These are phyloP conservation scores for Lagria hirta DNA, from an alignment of 2,888 invertebrate species.

Conservation along the genomic window DNA sequence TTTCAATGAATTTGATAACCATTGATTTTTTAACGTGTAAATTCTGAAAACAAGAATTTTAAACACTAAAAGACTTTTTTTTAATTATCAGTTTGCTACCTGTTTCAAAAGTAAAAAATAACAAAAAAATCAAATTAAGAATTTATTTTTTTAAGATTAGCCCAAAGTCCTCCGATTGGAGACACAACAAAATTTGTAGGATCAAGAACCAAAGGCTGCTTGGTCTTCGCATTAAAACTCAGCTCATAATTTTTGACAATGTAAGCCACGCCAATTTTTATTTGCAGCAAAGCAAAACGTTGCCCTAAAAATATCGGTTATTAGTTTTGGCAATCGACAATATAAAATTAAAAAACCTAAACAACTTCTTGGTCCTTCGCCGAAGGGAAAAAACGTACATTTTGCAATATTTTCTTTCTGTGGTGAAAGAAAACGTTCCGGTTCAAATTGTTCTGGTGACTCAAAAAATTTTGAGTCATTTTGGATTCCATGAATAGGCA, in stretches of 20 bases:
- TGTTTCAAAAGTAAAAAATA: too few species aligned
- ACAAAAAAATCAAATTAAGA: too few species aligned
- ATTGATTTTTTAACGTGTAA: too few species aligned
- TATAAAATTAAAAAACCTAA: too few species aligned
- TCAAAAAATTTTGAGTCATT: constrained; percentile 48
- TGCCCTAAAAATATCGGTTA: constrained; percentile 27
- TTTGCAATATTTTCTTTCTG: constrained; percentile 38
- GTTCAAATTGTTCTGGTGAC: constrained; percentile 50
- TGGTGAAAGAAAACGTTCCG: constrained; percentile 49
- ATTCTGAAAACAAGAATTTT: too few species aligned
- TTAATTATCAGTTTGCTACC: too few species aligned
- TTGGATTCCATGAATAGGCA: constrained; percentile 48
- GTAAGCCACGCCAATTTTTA: constrained; percentile 48
- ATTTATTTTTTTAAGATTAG: constrained; percentile 34
- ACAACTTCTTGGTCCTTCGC: constrained; percentile 45
- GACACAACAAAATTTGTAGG: constrained; percentile 30
- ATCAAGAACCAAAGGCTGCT: constrained; percentile 35
- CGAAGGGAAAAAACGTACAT: constrained; percentile 42
- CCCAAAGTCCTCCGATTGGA: constrained; percentile 36
- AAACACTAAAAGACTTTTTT: too few species aligned
- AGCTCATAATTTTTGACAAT: constrained; percentile 46
- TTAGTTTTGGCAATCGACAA: not conserved
- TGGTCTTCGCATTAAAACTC: constrained; percentile 38
- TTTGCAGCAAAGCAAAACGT: constrained; percentile 37
- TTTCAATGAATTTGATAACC: too few species aligned